These are phyloP conservation scores for Meriones psammophilus DNA, from an alignment of 2,797 vertebrate genomes.

Conservation along the genomic window DNA sequence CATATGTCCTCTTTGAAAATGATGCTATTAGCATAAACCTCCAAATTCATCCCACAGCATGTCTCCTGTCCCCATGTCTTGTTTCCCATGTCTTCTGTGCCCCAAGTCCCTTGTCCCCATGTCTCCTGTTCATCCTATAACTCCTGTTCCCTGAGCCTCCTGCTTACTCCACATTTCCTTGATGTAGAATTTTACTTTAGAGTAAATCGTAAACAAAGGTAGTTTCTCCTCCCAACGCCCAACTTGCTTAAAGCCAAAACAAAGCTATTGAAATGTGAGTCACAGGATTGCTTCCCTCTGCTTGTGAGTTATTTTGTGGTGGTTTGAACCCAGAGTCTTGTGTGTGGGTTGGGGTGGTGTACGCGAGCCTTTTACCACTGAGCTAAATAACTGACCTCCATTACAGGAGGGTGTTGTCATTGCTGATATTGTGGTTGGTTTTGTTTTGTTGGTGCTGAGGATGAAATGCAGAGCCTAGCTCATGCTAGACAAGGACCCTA, in stretches of 20 bases:
- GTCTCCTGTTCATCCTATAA: neutral
- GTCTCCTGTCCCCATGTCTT: neutral
- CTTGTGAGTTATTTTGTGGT: neutral
- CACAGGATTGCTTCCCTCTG: neutral
- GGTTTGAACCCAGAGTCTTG: neutral
- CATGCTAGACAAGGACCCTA: neutral
- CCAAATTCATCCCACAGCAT: neutral
- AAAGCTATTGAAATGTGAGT: neutral
- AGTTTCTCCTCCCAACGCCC: neutral
- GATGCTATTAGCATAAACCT: neutral
- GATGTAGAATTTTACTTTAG: constrained; percentile 30
- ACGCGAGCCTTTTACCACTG: too few species aligned
- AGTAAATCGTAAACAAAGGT: neutral
- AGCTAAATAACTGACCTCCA: too few species aligned
- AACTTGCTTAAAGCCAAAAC: constrained; percentile 34
- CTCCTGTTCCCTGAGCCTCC: neutral
- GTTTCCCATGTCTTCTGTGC: neutral
- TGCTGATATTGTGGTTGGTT: too few species aligned
- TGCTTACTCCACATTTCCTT: neutral
- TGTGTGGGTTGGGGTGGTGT: too few species aligned
- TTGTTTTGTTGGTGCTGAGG: neutral
- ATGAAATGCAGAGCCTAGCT: neutral
- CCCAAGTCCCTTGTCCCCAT: neutral
- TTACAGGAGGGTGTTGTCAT: neutral
- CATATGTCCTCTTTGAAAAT: neutral